Percentiles rank a stretch among this genome's conserved stretches.
phyloP scores from a whole-genome alignment of 2,888 invertebrate genomes.

The Ormyrus labotus region DNA sequence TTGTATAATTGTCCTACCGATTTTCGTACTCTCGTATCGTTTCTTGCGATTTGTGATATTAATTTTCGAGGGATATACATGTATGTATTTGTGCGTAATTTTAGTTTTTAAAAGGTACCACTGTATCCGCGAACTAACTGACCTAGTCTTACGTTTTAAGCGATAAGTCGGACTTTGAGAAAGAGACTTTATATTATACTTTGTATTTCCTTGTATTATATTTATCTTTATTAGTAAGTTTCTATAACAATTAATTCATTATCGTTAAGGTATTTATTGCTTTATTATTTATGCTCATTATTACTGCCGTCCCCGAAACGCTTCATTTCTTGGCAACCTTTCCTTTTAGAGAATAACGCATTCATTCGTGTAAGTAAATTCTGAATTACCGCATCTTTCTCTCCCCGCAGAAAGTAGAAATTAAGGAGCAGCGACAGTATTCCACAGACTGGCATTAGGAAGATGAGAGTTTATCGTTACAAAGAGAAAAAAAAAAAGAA shows the following conservation, averaged over 20 bases:
- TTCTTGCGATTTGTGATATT: constrained; percentile 67
- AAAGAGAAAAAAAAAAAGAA: constrained; percentile 17
- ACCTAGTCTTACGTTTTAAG: constrained; percentile 55
- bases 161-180: constrained; percentile 54
- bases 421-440: constrained; percentile 70
- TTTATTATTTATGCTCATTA: constrained; percentile 19
- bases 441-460: constrained; percentile 71
- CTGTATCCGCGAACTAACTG: constrained; percentile 46
- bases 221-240: constrained; percentile 37
- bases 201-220: constrained; percentile 44
- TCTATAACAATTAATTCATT: constrained; percentile 31
- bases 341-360: constrained; percentile 2
- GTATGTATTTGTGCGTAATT: constrained; percentile 50
- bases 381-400: constrained; percentile 29
- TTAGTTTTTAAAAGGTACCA: constrained; percentile 44
- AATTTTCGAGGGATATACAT: constrained; percentile 57
- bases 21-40: constrained; percentile 68
- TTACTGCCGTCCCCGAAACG: constrained; percentile 29
- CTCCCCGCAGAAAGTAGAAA: constrained; percentile 59
- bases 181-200: constrained; percentile 51
- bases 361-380: constrained; percentile 20
- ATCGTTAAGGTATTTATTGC: constrained; percentile 19
- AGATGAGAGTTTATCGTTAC: constrained; percentile 70
- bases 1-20: constrained; percentile 68
- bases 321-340: background rate